Evolutionary conservation across 2,888 invertebrate genomes (phyloP), one percentile per base, ranked within the genome.

Genomic region (Mesorhabditis sp.): DNA sequence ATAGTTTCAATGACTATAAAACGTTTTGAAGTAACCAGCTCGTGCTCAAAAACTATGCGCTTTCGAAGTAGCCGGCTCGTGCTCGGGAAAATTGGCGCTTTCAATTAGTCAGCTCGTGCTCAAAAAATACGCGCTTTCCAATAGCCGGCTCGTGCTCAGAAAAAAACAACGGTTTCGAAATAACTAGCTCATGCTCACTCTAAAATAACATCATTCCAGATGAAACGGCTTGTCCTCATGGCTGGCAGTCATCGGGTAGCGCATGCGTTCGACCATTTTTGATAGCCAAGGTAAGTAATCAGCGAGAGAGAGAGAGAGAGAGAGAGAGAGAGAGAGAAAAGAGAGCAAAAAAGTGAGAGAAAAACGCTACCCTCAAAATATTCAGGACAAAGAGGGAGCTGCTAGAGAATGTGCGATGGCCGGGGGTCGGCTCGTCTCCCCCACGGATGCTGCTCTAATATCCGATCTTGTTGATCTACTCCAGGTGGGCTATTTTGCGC

Each of bases 171-270:
- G 28, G 1, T 28, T 28, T 28, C 28, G 28, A 28, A 28, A 28
- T 1, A 28, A 28, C 28, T 28, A 28, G 28, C 28, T 28, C 28
- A 2, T 28, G 28, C 28, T 28, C 28, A 28, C 28, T 28, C 28
- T 28, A 1, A 1, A 28, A 28, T 28, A 28, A 1, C 28, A 28
- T 2, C 1, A 28, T 28, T 76, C 68, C 72, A 79, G 79, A 79
- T 67, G 77, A 76, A 73, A 69, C 77, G 42, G 66, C 69, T 15
- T 80, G 80, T 63, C 80, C 80, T 4, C 66, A 67, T 28, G 80
- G 81, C 4, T 80, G 81, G 80, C 72, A 74, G 67, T 61, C 75
- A 7, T 72, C 74, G 28, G 74, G 72, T 61, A 80, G 76, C 64
- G 70, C 72, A 43, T 80, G 80, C 62, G 74, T 80, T 42, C 74